Evolutionary conservation across 2,888 invertebrate species (phyloP).

Genomic region (Salpingus planirostris): DNA sequence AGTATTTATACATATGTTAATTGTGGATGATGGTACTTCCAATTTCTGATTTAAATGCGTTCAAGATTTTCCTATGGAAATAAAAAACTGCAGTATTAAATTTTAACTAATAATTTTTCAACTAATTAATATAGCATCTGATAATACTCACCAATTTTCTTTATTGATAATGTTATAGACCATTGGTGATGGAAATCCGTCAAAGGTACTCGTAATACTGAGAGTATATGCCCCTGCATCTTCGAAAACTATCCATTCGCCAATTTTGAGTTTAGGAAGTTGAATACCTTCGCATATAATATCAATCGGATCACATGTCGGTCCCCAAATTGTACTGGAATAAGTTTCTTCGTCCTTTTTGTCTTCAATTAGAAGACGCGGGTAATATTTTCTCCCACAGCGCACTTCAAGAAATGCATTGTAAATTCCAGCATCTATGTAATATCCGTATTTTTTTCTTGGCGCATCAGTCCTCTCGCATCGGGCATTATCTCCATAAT

Average conservation of each 20-base stretch:
- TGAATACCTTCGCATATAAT: slow-evolving; percentile 57
- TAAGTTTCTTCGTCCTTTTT: slow-evolving; percentile 39
- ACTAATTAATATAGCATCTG: too few relatives aligned
- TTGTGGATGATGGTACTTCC: too few relatives aligned
- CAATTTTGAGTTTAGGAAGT: slow-evolving; percentile 66
- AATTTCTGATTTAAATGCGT: too few relatives aligned
- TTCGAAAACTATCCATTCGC: slow-evolving; percentile 83
- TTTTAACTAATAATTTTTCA: too few relatives aligned
- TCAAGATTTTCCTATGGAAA: too few relatives aligned
- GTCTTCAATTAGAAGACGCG: slow-evolving; percentile 50
- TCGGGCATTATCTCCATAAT: too few relatives aligned
- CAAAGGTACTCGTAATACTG: slow-evolving; percentile 86
- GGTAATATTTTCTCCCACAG: slow-evolving; percentile 85
- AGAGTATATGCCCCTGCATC: slow-evolving; percentile 99
- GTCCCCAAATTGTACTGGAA: slow-evolving; percentile 82
- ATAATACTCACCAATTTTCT: slow-evolving; percentile 49
- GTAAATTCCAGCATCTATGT: slow-evolving; percentile 95
- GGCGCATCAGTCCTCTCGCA: too few relatives aligned
- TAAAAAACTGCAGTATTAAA: too few relatives aligned
- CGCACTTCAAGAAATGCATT: slow-evolving; percentile 81
- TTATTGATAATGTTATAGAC: slow-evolving; percentile 56
- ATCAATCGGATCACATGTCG: slow-evolving; percentile 92
- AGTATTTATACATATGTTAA: too few relatives aligned
- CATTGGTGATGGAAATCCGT: slow-evolving; percentile 79
- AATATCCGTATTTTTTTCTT: too few relatives aligned